Evolutionary conservation across 2,113 vertebrate genomes (phyloP), one percentile per base, ranked within the genome.

Genomic region (Ptychochromis oligacanthus): DNA sequence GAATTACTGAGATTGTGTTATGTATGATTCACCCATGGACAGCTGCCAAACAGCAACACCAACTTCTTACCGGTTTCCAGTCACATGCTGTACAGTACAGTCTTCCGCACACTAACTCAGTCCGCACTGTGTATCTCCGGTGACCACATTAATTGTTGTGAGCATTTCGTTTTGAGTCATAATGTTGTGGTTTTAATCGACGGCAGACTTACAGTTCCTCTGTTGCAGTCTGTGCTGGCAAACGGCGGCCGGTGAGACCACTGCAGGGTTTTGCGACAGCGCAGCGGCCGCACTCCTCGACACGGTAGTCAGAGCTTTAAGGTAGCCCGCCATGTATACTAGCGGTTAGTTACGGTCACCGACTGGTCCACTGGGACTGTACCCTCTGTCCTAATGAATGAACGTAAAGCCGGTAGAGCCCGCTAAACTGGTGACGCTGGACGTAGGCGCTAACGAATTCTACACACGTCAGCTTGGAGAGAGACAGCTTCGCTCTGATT

Each of bases 121-220:
- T 28, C 9, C 59, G 22, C 10, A 46, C 77, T 24, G 31, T 10
- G 12, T 18, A 31, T 31, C 18, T 54, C 5, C 13, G 4, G 18
- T 18, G 31, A 28, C 4, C 54, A 54, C 24, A 4, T 12, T 57
- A 31, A 8, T n/a, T 14, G 28, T 1, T 52, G 5, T 17, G 7
- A 22, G 13, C 18, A 7, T 4, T 2, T 4, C 4, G 34, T 55
- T 76, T 28, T 26, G 54, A 52, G 13, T 74, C 18, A 22, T 8
- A 8, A 6, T 34, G 15, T 20, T 40, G 70, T 7, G 18, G 5
- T 59, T 46, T 56, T 3, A 4, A 3, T 26, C 3, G 64, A 11
- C 22, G 46, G 67, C 34, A 6, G 22, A 95, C 95, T 96, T 81
- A 96, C 95, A 96, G 85, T 93, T 94, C 74, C 95, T 92, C 78